These are phyloP conservation scores for Thymelicus lineola DNA, from an alignment of 2,888 invertebrate genomes.

Conservation along the genomic window DNA sequence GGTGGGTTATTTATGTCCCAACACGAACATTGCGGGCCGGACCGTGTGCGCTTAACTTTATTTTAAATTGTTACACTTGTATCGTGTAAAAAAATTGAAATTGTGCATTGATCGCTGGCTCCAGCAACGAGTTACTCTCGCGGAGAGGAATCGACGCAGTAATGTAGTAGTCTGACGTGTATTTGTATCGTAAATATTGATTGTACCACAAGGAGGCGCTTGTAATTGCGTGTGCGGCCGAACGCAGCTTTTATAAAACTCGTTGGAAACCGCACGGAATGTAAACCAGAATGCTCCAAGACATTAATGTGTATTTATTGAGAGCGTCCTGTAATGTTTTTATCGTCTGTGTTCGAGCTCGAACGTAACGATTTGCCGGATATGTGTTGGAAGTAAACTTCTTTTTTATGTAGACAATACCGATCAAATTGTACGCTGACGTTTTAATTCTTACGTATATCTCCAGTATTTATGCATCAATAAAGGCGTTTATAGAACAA, in stretches of 20 bases:
- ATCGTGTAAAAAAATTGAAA: slow-evolving; percentile 39
- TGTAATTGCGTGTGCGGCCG: slow-evolving; percentile 82
- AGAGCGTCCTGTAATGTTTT: slow-evolving; percentile 82
- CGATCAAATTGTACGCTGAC: slow-evolving; percentile 51
- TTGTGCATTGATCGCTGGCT: slow-evolving; percentile 56
- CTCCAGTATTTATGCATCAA: slow-evolving; percentile 48
- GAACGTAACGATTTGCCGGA: slow-evolving; percentile 65
- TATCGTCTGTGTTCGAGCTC: slow-evolving; percentile 72
- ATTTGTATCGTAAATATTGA: slow-evolving; percentile 80
- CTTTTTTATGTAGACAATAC: slow-evolving; percentile 50
- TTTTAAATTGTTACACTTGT: slow-evolving; percentile 49
- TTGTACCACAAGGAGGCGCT: slow-evolving; percentile 77
- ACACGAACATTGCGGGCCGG: slow-evolving; percentile 53
- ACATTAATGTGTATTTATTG: slow-evolving; percentile 85
- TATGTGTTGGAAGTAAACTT: slow-evolving; percentile 56
- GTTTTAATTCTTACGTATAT: slow-evolving; percentile 53
- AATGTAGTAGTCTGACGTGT: slow-evolving; percentile 64
- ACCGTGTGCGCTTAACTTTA: slow-evolving; percentile 57
- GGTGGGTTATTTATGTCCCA: slow-evolving; percentile 66
- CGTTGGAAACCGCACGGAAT: slow-evolving; percentile 83
- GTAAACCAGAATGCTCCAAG: slow-evolving; percentile 81
- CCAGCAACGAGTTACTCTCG: slow-evolving; percentile 48
- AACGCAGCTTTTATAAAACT: slow-evolving; percentile 83
- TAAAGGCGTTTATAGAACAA: slow-evolving; percentile 47
- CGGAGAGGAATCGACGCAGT: slow-evolving; percentile 53